Conservation (phyloP, 2,888 invertebrate species). For the Caprella mutica region DNA sequence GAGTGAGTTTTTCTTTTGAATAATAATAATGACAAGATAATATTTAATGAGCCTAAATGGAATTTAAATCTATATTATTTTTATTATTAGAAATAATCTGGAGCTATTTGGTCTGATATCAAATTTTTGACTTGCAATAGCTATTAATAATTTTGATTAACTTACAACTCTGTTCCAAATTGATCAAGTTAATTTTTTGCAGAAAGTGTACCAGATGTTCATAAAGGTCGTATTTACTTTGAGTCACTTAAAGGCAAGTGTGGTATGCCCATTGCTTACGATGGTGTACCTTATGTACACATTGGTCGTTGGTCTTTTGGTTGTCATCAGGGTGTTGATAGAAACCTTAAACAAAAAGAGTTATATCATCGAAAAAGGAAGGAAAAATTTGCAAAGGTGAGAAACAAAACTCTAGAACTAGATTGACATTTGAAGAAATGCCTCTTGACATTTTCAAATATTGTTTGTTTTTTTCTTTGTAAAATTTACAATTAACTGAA, state of each 20-base stretch:
- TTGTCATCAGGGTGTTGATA: conserved; percentile 28
- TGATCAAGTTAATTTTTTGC: too few species aligned
- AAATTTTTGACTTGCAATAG: too few species aligned
- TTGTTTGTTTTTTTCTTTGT: too few species aligned
- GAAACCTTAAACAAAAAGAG: conserved; percentile 24
- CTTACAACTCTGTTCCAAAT: too few species aligned
- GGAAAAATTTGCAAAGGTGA: background rate
- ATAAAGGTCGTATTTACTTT: conserved; percentile 24
- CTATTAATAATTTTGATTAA: too few species aligned
- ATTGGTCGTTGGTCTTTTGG: conserved; percentile 25
- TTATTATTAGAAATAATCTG: too few species aligned
- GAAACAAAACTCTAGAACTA: background rate
- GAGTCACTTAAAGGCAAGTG: conserved; percentile 24
- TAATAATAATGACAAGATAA: too few species aligned
- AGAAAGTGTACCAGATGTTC: conserved; percentile 24
- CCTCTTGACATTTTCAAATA: too few species aligned
- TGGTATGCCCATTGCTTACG: conserved; percentile 27
- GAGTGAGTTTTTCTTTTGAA: conserved; percentile 11
- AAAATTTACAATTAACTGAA: too few species aligned
- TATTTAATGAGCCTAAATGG: too few species aligned
- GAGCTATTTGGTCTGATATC: too few species aligned
- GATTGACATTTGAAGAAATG: background rate
- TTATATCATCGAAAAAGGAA: conserved; percentile 19
- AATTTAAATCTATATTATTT: too few species aligned
- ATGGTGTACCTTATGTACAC: conserved; percentile 31